phyloP scores from a whole-genome alignment of 2,888 invertebrate genomes.

The Fragum fragum region DNA sequence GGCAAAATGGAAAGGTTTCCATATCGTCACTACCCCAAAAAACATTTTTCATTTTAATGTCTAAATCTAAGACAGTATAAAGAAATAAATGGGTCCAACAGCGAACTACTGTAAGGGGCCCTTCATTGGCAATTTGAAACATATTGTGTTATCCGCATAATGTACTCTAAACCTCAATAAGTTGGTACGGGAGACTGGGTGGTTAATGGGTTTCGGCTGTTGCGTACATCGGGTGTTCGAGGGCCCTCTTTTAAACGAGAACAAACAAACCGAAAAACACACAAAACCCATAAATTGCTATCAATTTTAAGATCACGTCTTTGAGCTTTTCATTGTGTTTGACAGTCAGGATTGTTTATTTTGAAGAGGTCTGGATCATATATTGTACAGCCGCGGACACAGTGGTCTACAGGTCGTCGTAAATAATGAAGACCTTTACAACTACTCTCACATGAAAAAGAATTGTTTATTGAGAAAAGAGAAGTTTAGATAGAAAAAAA shows the following conservation, averaged over 20 bases:
- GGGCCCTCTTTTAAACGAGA: slow-evolving; percentile 10
- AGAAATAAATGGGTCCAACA: slow-evolving; percentile 62
- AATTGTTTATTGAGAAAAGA: too few species aligned
- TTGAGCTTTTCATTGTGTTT: slow-evolving; percentile 38
- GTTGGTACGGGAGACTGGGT: slow-evolving; percentile 51
- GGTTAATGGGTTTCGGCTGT: slow-evolving; percentile 62
- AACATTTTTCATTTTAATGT: slow-evolving; percentile 71
- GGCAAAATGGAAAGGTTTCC: background rate
- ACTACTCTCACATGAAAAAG: too few species aligned
- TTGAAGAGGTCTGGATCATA: slow-evolving; percentile 34
- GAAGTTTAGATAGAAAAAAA: too few species aligned
- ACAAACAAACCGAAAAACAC: slow-evolving; percentile 29
- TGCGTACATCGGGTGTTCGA: slow-evolving; percentile 20
- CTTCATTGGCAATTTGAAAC: slow-evolving; percentile 67
- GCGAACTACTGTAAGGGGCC: slow-evolving; percentile 28
- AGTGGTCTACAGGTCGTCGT: background rate
- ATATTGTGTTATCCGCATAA: slow-evolving; percentile 64
- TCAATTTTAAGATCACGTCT: slow-evolving; percentile 10
- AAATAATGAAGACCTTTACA: background rate
- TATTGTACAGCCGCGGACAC: slow-evolving; percentile 28
- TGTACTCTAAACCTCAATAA: slow-evolving; percentile 52
- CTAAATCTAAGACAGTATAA: slow-evolving; percentile 43
- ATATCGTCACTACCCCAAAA: slow-evolving; percentile 18
- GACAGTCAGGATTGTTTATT: slow-evolving; percentile 35
- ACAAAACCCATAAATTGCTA: slow-evolving; percentile 22